Conservation (phyloP, 2,888 invertebrate species). For the Eilema sororculum region DNA sequence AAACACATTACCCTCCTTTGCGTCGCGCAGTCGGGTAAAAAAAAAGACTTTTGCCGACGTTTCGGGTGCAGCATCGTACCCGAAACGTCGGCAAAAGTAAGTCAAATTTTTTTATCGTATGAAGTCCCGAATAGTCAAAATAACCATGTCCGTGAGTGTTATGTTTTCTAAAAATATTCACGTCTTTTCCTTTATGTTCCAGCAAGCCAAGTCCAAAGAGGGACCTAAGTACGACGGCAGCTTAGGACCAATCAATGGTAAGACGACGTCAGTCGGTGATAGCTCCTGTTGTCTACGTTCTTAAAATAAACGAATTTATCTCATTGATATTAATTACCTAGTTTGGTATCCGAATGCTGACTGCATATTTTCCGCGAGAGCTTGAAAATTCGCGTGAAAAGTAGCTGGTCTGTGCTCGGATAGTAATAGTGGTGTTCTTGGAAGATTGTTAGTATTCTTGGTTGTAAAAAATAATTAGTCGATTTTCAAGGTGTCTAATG, state of each 20-base stretch:
- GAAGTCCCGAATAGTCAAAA: too few species aligned
- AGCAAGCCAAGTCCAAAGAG: slow-evolving; percentile 95
- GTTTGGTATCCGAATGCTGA: slow-evolving; percentile 28
- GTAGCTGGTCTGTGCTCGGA: neutral
- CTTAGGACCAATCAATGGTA: slow-evolving; percentile 90
- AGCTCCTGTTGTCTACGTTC: slow-evolving; percentile 87
- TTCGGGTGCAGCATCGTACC: too few species aligned
- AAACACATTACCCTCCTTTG: too few species aligned
- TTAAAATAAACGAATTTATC: slow-evolving; percentile 67
- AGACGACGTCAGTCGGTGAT: slow-evolving; percentile 90
- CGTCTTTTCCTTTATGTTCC: slow-evolving; percentile 66
- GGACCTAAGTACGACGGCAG: slow-evolving; percentile 91
- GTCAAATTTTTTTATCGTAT: too few species aligned
- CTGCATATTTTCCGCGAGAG: slow-evolving; percentile 41
- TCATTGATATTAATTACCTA: slow-evolving; percentile 62
- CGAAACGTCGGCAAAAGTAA: too few species aligned
- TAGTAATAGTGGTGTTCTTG: slow-evolving; percentile 20
- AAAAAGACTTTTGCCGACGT: too few species aligned
- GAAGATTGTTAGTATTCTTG: neutral
- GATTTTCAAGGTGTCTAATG: slow-evolving; percentile 5
- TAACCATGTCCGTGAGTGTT: neutral
- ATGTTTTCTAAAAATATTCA: neutral
- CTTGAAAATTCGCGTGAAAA: slow-evolving; percentile 11
- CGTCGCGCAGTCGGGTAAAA: too few species aligned
- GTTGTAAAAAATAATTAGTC: slow-evolving; percentile 9